Percentiles rank a stretch among this genome's conserved stretches.
These are phyloP conservation scores for Andrena hattorfiana DNA, from an alignment of 2,888 invertebrate genomes.

Conservation along the genomic window DNA sequence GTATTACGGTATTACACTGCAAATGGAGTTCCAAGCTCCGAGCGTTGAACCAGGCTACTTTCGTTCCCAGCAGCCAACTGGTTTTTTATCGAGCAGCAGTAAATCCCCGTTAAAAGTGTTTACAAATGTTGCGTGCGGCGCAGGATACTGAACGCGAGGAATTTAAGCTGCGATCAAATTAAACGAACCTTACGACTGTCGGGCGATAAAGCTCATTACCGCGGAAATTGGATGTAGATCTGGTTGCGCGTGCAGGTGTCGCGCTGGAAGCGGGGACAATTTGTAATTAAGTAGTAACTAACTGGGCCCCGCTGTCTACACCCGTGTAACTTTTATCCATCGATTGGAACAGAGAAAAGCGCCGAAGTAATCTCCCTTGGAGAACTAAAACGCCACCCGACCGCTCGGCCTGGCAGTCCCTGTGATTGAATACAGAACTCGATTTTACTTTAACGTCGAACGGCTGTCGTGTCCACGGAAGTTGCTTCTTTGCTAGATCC, in stretches of 20 bases:
- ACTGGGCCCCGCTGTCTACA: background rate
- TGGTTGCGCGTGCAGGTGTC: background rate
- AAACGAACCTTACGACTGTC: slow-evolving; percentile 62
- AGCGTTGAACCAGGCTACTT: slow-evolving; percentile 1
- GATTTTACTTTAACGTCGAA: slow-evolving; percentile 77
- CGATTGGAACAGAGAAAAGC: slow-evolving; percentile 69
- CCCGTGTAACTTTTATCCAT: slow-evolving; percentile 10
- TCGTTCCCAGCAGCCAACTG: slow-evolving; percentile 28
- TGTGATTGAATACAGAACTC: slow-evolving; percentile 80
- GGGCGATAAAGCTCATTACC: background rate
- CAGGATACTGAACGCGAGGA: slow-evolving; percentile 61
- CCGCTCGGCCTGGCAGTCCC: slow-evolving; percentile 66
- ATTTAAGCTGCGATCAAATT: slow-evolving; percentile 72
- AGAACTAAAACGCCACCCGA: slow-evolving; percentile 61
- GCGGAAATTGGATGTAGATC: background rate
- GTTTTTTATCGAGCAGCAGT: slow-evolving; percentile 55
- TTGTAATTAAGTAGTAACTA: background rate
- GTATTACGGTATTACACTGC: background rate
- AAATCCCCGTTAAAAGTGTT: slow-evolving; percentile 56
- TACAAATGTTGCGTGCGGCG: slow-evolving; percentile 68
- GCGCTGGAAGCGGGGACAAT: slow-evolving; percentile 9
- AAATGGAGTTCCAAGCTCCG: slow-evolving; percentile 11
- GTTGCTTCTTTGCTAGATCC: slow-evolving; percentile 81
- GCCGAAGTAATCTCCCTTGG: slow-evolving; percentile 81
- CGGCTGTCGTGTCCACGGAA: slow-evolving; percentile 74